Evolutionary conservation across 2,797 vertebrate genomes (phyloP), one percentile per base, ranked within the genome.

Genomic region (Liparis tanakae): DNA sequence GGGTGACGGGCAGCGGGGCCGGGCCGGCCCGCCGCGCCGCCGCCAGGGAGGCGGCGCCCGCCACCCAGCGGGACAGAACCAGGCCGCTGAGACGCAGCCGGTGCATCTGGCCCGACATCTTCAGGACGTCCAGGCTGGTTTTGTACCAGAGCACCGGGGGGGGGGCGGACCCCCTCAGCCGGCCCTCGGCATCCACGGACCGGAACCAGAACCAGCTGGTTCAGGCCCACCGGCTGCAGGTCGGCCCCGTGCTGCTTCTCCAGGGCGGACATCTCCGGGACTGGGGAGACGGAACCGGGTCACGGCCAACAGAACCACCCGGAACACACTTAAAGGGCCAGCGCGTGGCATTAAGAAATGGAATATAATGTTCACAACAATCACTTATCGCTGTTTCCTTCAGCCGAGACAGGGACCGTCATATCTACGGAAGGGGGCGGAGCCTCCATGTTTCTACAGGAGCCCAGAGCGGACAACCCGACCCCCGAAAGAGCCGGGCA

Each of bases 31-130:
- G 20, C 34, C 37, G 67, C 0, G 1, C 1, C 4, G 63, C 70
- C 0, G 34, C 58, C 22, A 81, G 10, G 3, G 41, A 15, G 0
- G 17, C 74, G 5, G 90, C 87, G 1, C 25, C 65, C 50, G 79
- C 72, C 34, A 69, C 87, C 94, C 94, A 95, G 10, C 39, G 85
- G 48, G 70, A 77, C 37, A 94, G 86, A 59, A 94, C 57, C 53
- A 95, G 68, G 82, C 53, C 90, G 82, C 94, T 95, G 33, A 72
- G 30, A 10, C 30, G 81, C 25, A 93, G 75, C 18, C 56, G 58
- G 58, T 88, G 62, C 93, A 95, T 94, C 72, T 90, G 58, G 1
- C 0, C 4, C 64, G 91, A 84, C 91, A 94, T 94, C 60, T 75
- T 60, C 5, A 90, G 62, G 39, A 85, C 68, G 2, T 69, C 34